Conservation (phyloP, 2,797 vertebrate species). For the Telmatherina bonti region DNA sequence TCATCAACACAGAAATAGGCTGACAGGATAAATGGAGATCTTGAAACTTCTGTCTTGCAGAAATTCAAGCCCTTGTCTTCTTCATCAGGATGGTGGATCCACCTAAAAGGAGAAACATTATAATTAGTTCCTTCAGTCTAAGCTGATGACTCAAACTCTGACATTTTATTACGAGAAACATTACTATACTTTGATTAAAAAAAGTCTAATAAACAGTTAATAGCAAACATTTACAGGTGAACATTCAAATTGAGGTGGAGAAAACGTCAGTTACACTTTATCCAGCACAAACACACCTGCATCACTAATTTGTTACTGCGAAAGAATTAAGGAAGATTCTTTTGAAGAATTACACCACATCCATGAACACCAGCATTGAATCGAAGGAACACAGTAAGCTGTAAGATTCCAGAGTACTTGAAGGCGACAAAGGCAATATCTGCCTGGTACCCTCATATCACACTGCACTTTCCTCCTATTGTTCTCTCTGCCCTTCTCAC, state of each 20-base stretch:
- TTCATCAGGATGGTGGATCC: conserved; percentile 3
- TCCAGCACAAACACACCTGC: conserved; percentile 15
- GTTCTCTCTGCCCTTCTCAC: conserved; percentile 81
- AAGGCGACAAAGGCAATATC: conserved; percentile 80
- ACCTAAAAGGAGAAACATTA: conserved; percentile 45
- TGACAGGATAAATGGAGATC: conserved; percentile 11
- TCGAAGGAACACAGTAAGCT: conserved; percentile 66
- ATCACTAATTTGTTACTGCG: conserved; percentile 17
- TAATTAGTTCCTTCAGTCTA: conserved; percentile 13
- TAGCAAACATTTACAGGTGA: background rate
- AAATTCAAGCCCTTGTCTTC: conserved; percentile 5
- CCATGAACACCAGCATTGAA: conserved; percentile 40
- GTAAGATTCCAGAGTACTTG: conserved; percentile 70
- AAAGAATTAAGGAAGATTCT: conserved; percentile 28
- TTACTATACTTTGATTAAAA: background rate
- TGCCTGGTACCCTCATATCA: conserved; percentile 75
- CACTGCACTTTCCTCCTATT: conserved; percentile 77
- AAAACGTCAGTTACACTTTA: conserved; percentile 17
- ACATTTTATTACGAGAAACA: conserved; percentile 1
- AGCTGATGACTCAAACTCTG: conserved; percentile 2
- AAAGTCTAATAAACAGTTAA: background rate
- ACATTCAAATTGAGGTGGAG: background rate
- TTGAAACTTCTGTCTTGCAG: conserved; percentile 17
- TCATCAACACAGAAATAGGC: conserved; percentile 8
- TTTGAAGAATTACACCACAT: conserved; percentile 54